These are phyloP conservation scores for Micromesistius poutassou DNA, from an alignment of 2,797 vertebrate genomes.

Conservation along the genomic window DNA sequence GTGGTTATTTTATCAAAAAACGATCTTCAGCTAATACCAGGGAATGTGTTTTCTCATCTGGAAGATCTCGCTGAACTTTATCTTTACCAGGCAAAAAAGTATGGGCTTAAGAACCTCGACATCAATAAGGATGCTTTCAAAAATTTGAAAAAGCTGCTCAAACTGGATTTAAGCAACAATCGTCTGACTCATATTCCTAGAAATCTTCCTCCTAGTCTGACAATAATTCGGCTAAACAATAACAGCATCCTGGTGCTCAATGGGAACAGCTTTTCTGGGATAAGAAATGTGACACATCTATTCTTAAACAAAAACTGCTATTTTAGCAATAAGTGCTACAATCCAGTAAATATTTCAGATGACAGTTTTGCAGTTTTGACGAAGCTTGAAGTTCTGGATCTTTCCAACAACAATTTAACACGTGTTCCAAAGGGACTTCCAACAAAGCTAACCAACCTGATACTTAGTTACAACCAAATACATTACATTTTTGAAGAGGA, in stretches of 20 bases:
- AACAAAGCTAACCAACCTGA: constrained; percentile 65
- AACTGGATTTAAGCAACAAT: constrained; percentile 73
- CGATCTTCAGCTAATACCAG: constrained; percentile 66
- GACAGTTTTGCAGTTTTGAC: constrained; percentile 71
- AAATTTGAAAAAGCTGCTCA: constrained; percentile 69
- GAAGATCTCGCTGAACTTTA: constrained; percentile 72
- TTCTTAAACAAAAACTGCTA: constrained; percentile 85
- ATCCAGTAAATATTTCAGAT: constrained; percentile 58
- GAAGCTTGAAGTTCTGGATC: constrained; percentile 70
- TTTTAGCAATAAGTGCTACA: constrained; percentile 78
- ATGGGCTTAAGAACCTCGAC: constrained; percentile 31
- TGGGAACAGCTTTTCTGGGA: constrained; percentile 59
- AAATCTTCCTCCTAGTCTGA: constrained; percentile 72
- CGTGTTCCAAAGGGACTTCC: constrained; percentile 78
- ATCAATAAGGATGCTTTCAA: constrained; percentile 69
- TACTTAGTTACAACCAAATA: constrained; percentile 80
- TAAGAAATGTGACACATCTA: constrained; percentile 74
- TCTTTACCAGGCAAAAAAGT: constrained; percentile 76
- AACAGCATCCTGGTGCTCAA: constrained; percentile 75
- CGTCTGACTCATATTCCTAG: constrained; percentile 69
- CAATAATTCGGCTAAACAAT: constrained; percentile 66
- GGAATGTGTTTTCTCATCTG: constrained; percentile 65
- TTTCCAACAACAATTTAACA: constrained; percentile 86
- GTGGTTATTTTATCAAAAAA: constrained; percentile 82
- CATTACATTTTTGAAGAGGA: constrained; percentile 70